These are phyloP conservation scores for Petaurus breviceps DNA, from an alignment of 2,113 vertebrate species.

Conservation along the genomic window DNA sequence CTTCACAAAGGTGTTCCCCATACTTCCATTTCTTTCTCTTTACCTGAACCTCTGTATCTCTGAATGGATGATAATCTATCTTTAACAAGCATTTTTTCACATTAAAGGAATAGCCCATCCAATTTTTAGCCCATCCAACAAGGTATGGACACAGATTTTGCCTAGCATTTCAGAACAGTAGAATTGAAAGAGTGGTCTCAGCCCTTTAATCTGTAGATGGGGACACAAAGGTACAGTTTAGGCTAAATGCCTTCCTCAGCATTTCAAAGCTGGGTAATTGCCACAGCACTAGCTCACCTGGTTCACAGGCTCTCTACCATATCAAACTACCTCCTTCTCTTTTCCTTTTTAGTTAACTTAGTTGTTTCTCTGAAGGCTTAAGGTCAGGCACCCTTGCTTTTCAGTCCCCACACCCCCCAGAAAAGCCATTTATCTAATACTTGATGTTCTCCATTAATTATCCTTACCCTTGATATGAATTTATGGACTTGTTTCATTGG, in stretches of 20 bases:
- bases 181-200: neutral
- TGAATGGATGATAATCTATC: neutral
- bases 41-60: neutral
- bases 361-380: neutral
- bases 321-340: neutral
- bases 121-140: neutral
- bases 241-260: neutral
- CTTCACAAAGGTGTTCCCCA: neutral
- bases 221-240: neutral
- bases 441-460: neutral
- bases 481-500: neutral
- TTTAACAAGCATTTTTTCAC: neutral
- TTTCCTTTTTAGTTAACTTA: neutral
- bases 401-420: neutral
- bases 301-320: neutral
- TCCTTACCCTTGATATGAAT: constrained; percentile 14
- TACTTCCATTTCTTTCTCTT: neutral
- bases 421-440: neutral
- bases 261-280: neutral
- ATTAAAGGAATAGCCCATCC: neutral
- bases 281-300: neutral
- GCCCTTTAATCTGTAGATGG: neutral
- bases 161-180: neutral
- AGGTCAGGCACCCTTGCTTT: constrained; percentile 27
- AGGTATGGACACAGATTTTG: neutral